Percentiles rank a stretch among this genome's conserved stretches.
Evolutionary conservation across 2,113 vertebrate species (phyloP).

Genomic region (Prionailurus viverrinus): DNA sequence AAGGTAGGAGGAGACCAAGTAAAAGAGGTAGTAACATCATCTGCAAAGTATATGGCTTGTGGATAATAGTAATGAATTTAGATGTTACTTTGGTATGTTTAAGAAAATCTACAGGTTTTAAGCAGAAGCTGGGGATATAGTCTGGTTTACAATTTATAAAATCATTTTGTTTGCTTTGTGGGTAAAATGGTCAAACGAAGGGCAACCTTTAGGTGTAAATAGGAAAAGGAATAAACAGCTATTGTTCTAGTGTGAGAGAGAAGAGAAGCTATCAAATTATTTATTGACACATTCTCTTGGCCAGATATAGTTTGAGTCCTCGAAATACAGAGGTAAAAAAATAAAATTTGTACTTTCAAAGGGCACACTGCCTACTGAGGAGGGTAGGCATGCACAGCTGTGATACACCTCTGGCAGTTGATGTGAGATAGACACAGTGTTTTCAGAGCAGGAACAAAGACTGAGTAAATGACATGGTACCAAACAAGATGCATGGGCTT

Average conservation of each 20-base stretch:
- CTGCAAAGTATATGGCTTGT: neutral
- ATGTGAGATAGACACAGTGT: neutral
- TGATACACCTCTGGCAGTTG: neutral
- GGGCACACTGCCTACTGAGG: neutral
- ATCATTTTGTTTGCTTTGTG: neutral
- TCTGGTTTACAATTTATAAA: neutral
- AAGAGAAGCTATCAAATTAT: neutral
- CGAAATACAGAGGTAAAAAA: neutral
- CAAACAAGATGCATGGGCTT: neutral
- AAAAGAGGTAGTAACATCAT: neutral
- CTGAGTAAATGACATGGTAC: neutral
- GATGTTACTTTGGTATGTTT: neutral
- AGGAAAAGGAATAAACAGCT: neutral
- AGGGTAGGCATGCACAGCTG: neutral
- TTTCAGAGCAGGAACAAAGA: neutral
- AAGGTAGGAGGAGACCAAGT: neutral
- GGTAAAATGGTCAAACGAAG: neutral
- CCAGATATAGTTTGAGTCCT: neutral
- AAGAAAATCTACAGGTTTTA: neutral
- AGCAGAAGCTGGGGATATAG: neutral
- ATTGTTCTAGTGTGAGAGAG: neutral
- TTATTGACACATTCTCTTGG: neutral
- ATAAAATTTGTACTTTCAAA: neutral
- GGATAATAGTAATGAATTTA: neutral
- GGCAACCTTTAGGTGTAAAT: neutral